Conservation (phyloP, 2,888 invertebrate genomes). For the Cheilosia impressa region DNA sequence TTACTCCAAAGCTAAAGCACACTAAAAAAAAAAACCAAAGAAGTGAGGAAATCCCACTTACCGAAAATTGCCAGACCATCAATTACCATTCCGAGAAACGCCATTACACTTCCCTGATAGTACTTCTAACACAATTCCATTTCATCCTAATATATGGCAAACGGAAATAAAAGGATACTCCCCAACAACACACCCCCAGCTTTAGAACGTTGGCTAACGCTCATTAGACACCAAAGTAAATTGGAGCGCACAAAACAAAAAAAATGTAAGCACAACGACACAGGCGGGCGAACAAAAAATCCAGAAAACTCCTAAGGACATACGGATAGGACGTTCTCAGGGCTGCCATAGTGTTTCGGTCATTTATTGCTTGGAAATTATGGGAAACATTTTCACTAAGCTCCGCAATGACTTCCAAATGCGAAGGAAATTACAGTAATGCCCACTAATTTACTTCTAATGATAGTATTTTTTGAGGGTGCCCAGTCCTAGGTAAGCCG, state of each 20-base stretch:
- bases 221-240: slow-evolving; percentile 68
- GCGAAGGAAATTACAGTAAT: slow-evolving; percentile 74
- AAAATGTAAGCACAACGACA: background rate
- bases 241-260: slow-evolving; percentile 29
- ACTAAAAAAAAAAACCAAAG: slow-evolving; percentile 26
- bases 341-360: slow-evolving; percentile 64
- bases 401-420: slow-evolving; percentile 74
- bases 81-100: slow-evolving; percentile 68
- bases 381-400: slow-evolving; percentile 74
- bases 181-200: slow-evolving; percentile 42
- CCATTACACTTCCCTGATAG: slow-evolving; percentile 69
- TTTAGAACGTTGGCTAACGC: slow-evolving; percentile 47
- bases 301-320: slow-evolving; percentile 23
- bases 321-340: slow-evolving; percentile 23
- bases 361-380: slow-evolving; percentile 74
- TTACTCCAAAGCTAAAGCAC: slow-evolving; percentile 20
- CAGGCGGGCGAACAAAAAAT: slow-evolving; percentile 3
- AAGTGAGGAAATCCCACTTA: slow-evolving; percentile 75
- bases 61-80: slow-evolving; percentile 69
- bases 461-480: slow-evolving; percentile 70
- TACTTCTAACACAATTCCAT: slow-evolving; percentile 70
- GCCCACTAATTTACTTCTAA: slow-evolving; percentile 75
- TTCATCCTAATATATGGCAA: slow-evolving; percentile 67
- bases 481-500: slow-evolving; percentile 13
- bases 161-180: slow-evolving; percentile 75